These are phyloP conservation scores for Phylloscopus trochilus DNA, from an alignment of 2,113 vertebrate genomes.

Conservation along the genomic window DNA sequence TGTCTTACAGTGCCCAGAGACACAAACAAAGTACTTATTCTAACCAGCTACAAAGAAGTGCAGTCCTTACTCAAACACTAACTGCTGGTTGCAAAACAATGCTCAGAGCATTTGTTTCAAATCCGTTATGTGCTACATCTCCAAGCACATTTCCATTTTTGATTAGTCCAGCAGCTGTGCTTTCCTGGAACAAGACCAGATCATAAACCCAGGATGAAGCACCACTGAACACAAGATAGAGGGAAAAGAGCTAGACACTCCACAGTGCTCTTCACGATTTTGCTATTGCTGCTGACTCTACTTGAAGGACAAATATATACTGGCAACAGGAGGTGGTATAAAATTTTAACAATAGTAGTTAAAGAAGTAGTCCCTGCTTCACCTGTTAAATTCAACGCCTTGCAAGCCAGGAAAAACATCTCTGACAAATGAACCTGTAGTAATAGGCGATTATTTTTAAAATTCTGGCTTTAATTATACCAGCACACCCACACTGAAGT, in stretches of 20 bases:
- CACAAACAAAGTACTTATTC: not conserved
- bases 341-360: not conserved
- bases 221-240: not conserved
- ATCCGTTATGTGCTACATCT: not conserved
- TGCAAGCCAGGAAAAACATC: not conserved
- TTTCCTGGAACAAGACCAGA: conserved; percentile 33
- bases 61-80: not conserved
- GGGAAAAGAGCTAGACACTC: conserved; percentile 6
- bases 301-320: not conserved
- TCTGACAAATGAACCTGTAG: not conserved
- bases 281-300: not conserved
- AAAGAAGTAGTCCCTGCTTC: not conserved
- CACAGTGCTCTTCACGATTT: not conserved
- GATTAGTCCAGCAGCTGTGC: conserved; percentile 54
- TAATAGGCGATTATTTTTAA: not conserved
- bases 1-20: not conserved
- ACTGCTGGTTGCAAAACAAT: not conserved
- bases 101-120: not conserved
- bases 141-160: conserved; percentile 36
- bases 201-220: conserved; percentile 24
- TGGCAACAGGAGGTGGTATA: not conserved
- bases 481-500: not conserved
- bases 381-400: not conserved
- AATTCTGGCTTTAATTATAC: not conserved
- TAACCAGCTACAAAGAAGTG: not conserved